phyloP scores from a whole-genome alignment of 2,888 invertebrate species.

The Drosophila hawaiiensis region DNA sequence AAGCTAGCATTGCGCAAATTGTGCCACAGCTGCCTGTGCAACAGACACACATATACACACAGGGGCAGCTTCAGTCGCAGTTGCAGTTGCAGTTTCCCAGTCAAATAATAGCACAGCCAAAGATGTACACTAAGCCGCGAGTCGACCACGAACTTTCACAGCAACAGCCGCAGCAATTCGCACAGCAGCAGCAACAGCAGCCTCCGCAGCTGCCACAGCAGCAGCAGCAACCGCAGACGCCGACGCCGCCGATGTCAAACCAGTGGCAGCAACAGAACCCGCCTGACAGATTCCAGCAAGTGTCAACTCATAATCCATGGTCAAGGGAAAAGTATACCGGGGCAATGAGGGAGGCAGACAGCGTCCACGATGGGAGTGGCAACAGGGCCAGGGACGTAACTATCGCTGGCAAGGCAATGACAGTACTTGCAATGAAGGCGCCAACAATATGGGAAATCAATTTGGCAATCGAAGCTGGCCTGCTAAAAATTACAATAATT shows the following conservation, averaged over 20 bases:
- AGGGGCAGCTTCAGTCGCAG: neutral
- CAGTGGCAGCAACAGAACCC: constrained; percentile 42
- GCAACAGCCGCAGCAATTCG: constrained; percentile 41
- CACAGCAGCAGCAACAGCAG: constrained; percentile 54
- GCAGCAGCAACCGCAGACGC: constrained; percentile 56
- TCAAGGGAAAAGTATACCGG: constrained; percentile 6
- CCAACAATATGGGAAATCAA: constrained; percentile 15
- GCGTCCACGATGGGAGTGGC: constrained; percentile 37
- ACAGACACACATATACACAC: constrained; percentile 24
- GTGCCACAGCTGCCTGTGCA: constrained; percentile 2
- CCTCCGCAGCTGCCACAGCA: constrained; percentile 1
- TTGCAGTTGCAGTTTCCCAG: constrained; percentile 21
- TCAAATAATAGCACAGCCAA: constrained; percentile 78
- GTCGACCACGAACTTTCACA: constrained; percentile 40
- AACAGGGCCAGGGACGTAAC: constrained; percentile 1
- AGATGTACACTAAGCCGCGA: constrained; percentile 79
- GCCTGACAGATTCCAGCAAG: constrained; percentile 29
- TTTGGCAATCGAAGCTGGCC: constrained; percentile 33
- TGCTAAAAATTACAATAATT: constrained; percentile 27
- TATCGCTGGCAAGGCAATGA: constrained; percentile 29
- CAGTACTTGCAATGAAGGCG: constrained; percentile 12
- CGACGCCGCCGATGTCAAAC: constrained; percentile 19
- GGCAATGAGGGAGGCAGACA: constrained; percentile 20
- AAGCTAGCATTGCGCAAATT: constrained; percentile 39
- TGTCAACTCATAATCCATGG: constrained; percentile 27